These are phyloP conservation scores for Lapara coniferarum DNA, from an alignment of 2,888 invertebrate species.

Conservation along the genomic window DNA sequence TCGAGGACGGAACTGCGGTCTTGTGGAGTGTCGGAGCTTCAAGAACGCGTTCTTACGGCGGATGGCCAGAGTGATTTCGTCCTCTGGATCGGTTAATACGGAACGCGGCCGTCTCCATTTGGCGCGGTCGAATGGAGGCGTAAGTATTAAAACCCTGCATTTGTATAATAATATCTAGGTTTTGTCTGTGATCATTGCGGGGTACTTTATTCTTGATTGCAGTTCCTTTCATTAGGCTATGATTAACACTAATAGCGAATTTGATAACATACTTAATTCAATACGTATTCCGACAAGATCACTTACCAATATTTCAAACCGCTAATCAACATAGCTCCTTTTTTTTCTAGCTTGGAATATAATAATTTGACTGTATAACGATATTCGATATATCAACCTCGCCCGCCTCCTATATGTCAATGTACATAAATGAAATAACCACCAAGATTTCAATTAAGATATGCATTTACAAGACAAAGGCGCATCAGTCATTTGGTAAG, in stretches of 20 bases:
- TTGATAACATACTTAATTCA: not conserved
- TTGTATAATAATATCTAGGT: not conserved
- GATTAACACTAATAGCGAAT: not conserved
- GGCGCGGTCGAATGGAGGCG: too few species aligned
- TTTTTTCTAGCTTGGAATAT: not conserved
- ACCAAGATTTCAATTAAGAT: conserved; percentile 12
- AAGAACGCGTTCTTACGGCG: too few species aligned
- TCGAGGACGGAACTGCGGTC: too few species aligned
- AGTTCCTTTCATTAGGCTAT: not conserved
- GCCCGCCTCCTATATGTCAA: conserved; percentile 10
- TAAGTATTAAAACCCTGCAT: too few species aligned
- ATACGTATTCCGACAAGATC: not conserved
- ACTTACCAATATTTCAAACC: not conserved
- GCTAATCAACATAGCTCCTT: too few species aligned
- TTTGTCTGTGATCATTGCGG: not conserved
- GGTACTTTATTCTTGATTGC: not conserved
- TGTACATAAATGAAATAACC: conserved; percentile 16
- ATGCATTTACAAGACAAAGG: not conserved
- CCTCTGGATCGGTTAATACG: too few species aligned
- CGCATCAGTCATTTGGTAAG: not conserved
- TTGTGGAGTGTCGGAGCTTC: too few species aligned
- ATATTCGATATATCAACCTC: not conserved
- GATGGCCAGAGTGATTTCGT: too few species aligned
- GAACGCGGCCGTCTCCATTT: too few species aligned
- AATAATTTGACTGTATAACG: not conserved